Evolutionary conservation across 2,113 vertebrate species (phyloP).

Genomic region (Chinchilla lanigera): DNA sequence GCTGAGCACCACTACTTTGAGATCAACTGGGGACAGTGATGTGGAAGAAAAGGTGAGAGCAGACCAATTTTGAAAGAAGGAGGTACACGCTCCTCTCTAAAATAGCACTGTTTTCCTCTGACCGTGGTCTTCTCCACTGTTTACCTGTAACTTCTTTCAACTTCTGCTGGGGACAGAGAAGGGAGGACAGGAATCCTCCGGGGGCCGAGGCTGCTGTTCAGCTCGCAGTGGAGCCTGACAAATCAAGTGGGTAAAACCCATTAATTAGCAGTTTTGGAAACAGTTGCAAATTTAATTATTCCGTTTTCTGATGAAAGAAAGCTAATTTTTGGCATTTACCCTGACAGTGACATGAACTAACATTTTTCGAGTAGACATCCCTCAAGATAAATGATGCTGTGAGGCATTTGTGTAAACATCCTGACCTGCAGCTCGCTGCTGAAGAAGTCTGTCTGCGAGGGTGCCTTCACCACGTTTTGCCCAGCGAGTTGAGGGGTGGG

Average conservation of each 20-base stretch:
- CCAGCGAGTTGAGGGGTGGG: slow-evolving; percentile 57
- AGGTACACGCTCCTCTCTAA: neutral
- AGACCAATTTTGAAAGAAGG: neutral
- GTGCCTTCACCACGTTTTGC: slow-evolving; percentile 73
- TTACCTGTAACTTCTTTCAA: slow-evolving; percentile 78
- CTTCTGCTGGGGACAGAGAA: slow-evolving; percentile 62
- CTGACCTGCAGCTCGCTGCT: slow-evolving; percentile 80
- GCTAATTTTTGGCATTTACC: slow-evolving; percentile 91
- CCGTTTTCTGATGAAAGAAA: slow-evolving; percentile 89
- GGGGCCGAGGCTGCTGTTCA: slow-evolving; percentile 83
- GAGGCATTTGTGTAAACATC: slow-evolving; percentile 85
- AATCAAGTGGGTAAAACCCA: slow-evolving; percentile 89
- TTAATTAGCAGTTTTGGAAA: slow-evolving; percentile 92
- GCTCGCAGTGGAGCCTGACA: slow-evolving; percentile 87
- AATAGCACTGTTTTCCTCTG: slow-evolving; percentile 55
- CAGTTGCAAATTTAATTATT: slow-evolving; percentile 92
- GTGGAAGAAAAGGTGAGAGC: neutral
- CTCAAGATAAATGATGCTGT: slow-evolving; percentile 90
- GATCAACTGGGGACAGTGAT: neutral
- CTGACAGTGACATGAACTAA: slow-evolving; percentile 89
- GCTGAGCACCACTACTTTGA: neutral
- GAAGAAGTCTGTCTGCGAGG: neutral
- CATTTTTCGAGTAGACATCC: slow-evolving; percentile 89
- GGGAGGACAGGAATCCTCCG: slow-evolving; percentile 80
- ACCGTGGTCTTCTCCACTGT: slow-evolving; percentile 62